These are phyloP conservation scores for Ligdia adustata DNA, from an alignment of 2,888 invertebrate genomes.

Conservation along the genomic window DNA sequence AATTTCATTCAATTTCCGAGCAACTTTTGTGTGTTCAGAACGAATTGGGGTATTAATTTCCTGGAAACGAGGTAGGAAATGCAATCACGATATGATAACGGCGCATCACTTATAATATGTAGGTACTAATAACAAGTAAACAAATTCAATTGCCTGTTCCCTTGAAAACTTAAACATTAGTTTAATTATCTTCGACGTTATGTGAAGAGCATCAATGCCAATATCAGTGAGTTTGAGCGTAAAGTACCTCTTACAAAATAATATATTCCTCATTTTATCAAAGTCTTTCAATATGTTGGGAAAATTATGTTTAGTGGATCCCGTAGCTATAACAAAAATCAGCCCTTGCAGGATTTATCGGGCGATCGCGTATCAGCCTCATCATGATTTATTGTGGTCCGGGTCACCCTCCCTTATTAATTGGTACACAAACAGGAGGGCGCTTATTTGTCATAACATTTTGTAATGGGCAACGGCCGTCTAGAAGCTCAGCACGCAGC, in stretches of 20 bases:
- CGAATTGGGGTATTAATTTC: slow-evolving; percentile 13
- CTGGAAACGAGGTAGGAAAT: slow-evolving; percentile 2
- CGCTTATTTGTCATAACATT: slow-evolving; percentile 32
- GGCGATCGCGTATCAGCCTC: slow-evolving; percentile 25
- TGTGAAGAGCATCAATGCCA: too few relatives aligned
- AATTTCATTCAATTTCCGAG: slow-evolving; percentile 14
- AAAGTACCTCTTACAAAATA: too few relatives aligned
- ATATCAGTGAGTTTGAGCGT: too few relatives aligned
- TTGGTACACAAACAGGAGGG: slow-evolving; percentile 31
- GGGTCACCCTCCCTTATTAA: slow-evolving; percentile 36
- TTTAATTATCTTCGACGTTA: too few relatives aligned
- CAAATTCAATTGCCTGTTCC: too few relatives aligned
- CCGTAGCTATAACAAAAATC: slow-evolving; percentile 15
- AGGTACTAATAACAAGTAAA: neutral
- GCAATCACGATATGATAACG: neutral
- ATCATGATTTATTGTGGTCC: slow-evolving; percentile 45
- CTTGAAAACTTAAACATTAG: too few relatives aligned
- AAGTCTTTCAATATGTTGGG: too few relatives aligned
- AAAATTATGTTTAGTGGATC: slow-evolving; percentile 14
- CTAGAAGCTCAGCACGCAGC: too few relatives aligned
- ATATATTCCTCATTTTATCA: too few relatives aligned
- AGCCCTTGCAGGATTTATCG: slow-evolving; percentile 14
- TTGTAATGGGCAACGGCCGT: slow-evolving; percentile 23
- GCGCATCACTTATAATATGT: too few relatives aligned
- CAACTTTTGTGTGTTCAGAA: slow-evolving; percentile 1